These are phyloP conservation scores for Nesidiocoris tenuis DNA, from an alignment of 2,888 invertebrate genomes.

Conservation along the genomic window DNA sequence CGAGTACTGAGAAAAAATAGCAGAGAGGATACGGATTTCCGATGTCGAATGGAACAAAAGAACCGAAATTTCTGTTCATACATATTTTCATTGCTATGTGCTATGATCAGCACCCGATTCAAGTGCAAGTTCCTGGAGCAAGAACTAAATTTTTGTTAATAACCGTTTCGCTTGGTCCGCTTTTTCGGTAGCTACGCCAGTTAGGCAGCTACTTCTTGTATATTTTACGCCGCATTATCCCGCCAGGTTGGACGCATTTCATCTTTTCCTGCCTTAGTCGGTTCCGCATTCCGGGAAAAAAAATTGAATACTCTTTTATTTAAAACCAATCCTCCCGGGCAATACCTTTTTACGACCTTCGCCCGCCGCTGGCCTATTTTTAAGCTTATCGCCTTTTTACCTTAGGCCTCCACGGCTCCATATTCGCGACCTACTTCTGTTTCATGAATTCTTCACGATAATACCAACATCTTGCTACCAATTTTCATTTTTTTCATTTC, in stretches of 20 bases:
- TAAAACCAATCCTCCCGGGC: slow-evolving; percentile 7
- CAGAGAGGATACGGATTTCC: too few relatives aligned
- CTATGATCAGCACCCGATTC: too few relatives aligned
- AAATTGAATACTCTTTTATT: slow-evolving; percentile 26
- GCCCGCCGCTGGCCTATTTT: not conserved
- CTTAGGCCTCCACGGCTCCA: not conserved
- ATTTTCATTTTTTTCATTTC: not conserved
- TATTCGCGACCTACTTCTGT: slow-evolving; percentile 3
- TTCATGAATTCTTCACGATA: slow-evolving; percentile 21
- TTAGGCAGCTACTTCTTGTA: too few relatives aligned
- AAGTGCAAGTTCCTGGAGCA: too few relatives aligned
- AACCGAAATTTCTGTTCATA: too few relatives aligned
- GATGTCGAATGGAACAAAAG: too few relatives aligned
- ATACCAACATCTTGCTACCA: not conserved
- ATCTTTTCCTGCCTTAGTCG: not conserved
- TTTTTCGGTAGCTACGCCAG: too few relatives aligned
- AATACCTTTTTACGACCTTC: slow-evolving; percentile 10
- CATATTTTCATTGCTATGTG: too few relatives aligned
- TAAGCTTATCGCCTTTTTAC: slow-evolving; percentile 6
- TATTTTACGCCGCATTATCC: too few relatives aligned
- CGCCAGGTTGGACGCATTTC: not conserved
- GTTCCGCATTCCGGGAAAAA: not conserved
- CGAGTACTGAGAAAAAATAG: too few relatives aligned
- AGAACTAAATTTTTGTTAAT: too few relatives aligned
- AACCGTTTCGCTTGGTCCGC: too few relatives aligned